phyloP scores from a whole-genome alignment of 2,797 vertebrate species.

The Poecile montanus region DNA sequence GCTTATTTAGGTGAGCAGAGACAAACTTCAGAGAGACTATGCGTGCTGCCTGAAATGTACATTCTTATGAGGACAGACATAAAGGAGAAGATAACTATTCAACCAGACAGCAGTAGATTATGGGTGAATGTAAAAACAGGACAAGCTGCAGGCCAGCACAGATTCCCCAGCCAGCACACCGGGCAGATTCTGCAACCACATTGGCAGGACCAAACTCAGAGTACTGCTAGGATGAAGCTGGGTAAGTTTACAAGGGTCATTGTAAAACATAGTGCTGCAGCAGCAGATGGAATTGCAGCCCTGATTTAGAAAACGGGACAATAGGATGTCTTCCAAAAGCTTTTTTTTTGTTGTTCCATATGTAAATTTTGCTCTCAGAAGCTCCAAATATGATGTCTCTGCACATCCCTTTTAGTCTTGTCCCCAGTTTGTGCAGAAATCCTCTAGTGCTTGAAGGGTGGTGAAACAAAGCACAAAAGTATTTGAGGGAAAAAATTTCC shows the following conservation, averaged over 20 bases:
- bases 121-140: neutral
- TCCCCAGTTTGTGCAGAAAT: neutral
- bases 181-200: neutral
- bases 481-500: neutral
- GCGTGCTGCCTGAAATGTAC: neutral
- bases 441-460: neutral
- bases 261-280: neutral
- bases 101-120: neutral
- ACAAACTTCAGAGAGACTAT: neutral
- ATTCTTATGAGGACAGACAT: neutral
- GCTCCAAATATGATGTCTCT: neutral
- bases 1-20: slow-evolving; percentile 23
- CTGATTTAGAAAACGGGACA: neutral
- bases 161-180: neutral
- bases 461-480: neutral
- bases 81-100: neutral
- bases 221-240: neutral
- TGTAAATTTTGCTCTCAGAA: neutral
- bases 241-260: neutral
- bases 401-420: neutral
- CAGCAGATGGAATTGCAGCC: neutral
- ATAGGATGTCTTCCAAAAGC: neutral
- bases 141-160: neutral
- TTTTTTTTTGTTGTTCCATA: neutral
- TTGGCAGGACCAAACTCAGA: neutral